Percentiles rank a stretch among this genome's conserved stretches.
phyloP scores from a whole-genome alignment of 2,888 invertebrate species.

The Villa cingulata region DNA sequence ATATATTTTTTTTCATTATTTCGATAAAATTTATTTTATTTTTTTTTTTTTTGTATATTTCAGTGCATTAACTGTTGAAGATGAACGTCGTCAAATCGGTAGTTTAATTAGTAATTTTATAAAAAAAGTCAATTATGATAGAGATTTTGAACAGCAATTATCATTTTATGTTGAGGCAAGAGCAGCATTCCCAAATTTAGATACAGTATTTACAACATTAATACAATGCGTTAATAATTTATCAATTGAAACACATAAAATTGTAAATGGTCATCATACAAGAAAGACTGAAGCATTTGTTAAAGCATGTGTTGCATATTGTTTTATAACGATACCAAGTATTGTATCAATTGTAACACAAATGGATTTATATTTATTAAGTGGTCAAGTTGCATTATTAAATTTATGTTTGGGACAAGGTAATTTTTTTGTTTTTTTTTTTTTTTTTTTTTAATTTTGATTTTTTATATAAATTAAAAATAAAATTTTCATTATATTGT shows the following conservation, averaged over 20 bases:
- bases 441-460: not conserved
- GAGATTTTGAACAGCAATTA: slow-evolving; percentile 81
- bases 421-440: slow-evolving; percentile 25
- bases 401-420: slow-evolving; percentile 88
- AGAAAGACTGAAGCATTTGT: slow-evolving; percentile 74
- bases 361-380: slow-evolving; percentile 72
- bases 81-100: slow-evolving; percentile 78
- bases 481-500: not conserved
- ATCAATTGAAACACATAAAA: slow-evolving; percentile 51
- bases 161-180: slow-evolving; percentile 89
- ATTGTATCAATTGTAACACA: slow-evolving; percentile 64
- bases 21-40: not conserved
- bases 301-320: slow-evolving; percentile 88
- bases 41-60: not conserved
- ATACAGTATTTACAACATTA: slow-evolving; percentile 69
- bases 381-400: slow-evolving; percentile 76
- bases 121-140: slow-evolving; percentile 64
- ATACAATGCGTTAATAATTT: slow-evolving; percentile 80
- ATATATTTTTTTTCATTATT: too few relatives aligned
- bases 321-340: slow-evolving; percentile 94
- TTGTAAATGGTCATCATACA: slow-evolving; percentile 61
- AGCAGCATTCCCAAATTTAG: slow-evolving; percentile 79
- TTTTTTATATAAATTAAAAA: not conserved
- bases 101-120: slow-evolving; percentile 70
- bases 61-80: slow-evolving; percentile 82